Evolutionary conservation across 2,113 vertebrate species (phyloP).

Genomic region (Eidolon helvum): DNA sequence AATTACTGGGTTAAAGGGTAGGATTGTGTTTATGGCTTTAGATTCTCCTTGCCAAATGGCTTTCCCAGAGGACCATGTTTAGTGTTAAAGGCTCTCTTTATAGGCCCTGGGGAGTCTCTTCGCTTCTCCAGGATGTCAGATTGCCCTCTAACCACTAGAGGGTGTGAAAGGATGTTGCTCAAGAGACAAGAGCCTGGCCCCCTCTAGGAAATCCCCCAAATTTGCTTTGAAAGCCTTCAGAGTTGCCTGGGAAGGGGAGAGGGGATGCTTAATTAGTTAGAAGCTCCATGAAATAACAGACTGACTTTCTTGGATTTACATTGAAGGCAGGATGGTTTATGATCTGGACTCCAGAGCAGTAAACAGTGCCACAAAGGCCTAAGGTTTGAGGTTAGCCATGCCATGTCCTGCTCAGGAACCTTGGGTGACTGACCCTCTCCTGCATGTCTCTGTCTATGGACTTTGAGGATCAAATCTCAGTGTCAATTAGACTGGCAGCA

Average conservation of each 20-base stretch:
- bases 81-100: constrained; percentile 45
- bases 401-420: neutral
- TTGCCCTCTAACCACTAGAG: constrained; percentile 81
- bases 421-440: neutral
- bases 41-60: constrained; percentile 65
- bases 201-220: constrained; percentile 58
- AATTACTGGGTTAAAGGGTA: constrained; percentile 77
- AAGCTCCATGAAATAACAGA: neutral
- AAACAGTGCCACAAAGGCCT: neutral
- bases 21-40: constrained; percentile 74
- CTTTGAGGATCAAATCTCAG: neutral
- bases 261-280: neutral
- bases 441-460: neutral
- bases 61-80: constrained; percentile 60
- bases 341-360: neutral
- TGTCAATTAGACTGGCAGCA: neutral
- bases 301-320: neutral
- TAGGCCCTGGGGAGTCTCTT: constrained; percentile 55
- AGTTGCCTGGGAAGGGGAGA: neutral
- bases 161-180: constrained; percentile 78
- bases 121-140: constrained; percentile 67
- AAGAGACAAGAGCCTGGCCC: constrained; percentile 1
- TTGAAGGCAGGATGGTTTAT: neutral
- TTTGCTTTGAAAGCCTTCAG: constrained; percentile 20
- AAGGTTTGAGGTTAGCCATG: neutral